Conservation (phyloP, 2,113 vertebrate genomes). For the Ceyx melanurus region DNA sequence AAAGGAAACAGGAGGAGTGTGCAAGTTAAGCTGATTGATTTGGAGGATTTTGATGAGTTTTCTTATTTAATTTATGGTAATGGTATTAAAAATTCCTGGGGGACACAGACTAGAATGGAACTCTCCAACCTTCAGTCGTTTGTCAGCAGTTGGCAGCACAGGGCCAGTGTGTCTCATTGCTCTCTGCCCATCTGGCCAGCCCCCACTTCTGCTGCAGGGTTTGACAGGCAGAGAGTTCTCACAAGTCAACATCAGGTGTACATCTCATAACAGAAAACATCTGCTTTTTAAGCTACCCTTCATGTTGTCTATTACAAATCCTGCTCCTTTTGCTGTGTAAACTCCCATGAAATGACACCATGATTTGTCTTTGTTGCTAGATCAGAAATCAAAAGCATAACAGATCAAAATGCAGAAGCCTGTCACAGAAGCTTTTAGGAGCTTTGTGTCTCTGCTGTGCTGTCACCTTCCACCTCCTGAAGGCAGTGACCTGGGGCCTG, state of each 20-base stretch:
- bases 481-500: background rate
- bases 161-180: accelerated
- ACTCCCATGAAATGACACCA: background rate
- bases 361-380: background rate
- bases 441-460: background rate
- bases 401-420: background rate
- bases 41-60: background rate
- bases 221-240: background rate
- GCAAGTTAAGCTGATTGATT: background rate
- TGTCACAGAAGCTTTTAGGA: conserved; percentile 41
- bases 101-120: background rate
- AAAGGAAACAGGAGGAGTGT: background rate
- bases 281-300: background rate
- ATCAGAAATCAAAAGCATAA: conserved; percentile 51
- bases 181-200: background rate
- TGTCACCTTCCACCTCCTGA: conserved; percentile 17
- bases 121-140: background rate
- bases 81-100: conserved; percentile 6
- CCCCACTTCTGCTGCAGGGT: background rate
- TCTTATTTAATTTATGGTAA: background rate
- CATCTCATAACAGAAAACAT: background rate
- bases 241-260: background rate
- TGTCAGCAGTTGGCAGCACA: background rate
- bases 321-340: background rate
- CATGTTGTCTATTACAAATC: background rate